Conservation (phyloP, 2,113 vertebrate genomes). For the Dasyornis broadbenti region DNA sequence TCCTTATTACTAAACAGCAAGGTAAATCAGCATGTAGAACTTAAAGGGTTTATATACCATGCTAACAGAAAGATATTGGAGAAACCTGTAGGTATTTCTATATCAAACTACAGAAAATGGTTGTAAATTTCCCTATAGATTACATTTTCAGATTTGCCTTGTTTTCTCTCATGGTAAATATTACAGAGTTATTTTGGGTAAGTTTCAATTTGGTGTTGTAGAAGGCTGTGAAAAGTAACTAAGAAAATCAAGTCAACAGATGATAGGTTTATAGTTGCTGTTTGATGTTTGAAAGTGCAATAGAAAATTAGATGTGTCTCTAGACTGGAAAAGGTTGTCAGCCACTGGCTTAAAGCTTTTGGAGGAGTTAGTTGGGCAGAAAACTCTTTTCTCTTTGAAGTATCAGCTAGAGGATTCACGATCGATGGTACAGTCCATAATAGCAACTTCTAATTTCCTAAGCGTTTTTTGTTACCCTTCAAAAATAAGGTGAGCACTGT, state of each 20-base stretch:
- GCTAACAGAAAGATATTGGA: neutral
- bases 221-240: neutral
- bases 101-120: neutral
- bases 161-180: neutral
- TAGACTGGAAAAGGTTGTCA: neutral
- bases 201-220: neutral
- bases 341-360: neutral
- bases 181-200: neutral
- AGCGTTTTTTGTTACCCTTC: neutral
- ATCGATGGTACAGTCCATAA: neutral
- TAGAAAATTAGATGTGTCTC: neutral
- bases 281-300: neutral
- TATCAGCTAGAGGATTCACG: neutral
- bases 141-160: neutral
- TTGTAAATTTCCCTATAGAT: neutral
- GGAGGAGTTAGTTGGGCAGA: neutral
- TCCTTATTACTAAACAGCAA: neutral
- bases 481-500: neutral
- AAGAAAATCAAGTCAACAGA: neutral
- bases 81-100: neutral
- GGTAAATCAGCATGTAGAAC: neutral
- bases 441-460: neutral
- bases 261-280: neutral
- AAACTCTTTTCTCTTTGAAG: neutral
- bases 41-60: neutral